Percentiles rank a stretch among this genome's conserved stretches.
Conservation (phyloP, 1,140 invertebrate genomes). For the Stegodyphus mimosarum region DNA sequence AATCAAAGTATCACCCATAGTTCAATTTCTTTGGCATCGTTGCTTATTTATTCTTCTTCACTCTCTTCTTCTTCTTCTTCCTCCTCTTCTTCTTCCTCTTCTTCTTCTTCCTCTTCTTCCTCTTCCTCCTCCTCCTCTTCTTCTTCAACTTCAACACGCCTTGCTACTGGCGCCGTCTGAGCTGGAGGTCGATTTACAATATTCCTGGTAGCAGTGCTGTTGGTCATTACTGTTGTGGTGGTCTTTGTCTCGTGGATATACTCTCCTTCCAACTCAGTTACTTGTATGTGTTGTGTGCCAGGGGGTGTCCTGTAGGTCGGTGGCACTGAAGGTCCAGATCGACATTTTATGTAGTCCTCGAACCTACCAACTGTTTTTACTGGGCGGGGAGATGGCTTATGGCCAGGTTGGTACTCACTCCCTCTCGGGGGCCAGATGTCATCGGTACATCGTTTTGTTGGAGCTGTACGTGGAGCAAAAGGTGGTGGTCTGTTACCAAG, state of each 20-base stretch:
- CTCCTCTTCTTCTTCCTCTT: constrained; percentile 50
- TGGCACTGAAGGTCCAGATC: constrained; percentile 16
- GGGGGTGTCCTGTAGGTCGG: constrained; percentile 44
- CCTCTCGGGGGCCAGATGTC: constrained; percentile 44
- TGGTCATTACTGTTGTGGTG: background rate
- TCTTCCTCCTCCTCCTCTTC: constrained; percentile 39
- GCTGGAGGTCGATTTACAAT: background rate
- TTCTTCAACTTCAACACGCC: background rate
- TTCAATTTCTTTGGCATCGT: background rate
- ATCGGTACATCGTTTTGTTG: constrained; percentile 23
- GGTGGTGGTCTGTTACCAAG: constrained; percentile 39
- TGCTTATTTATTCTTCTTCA: constrained; percentile 24
- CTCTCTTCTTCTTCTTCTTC: constrained; percentile 50
- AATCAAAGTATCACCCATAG: background rate
- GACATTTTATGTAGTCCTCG: constrained; percentile 51
- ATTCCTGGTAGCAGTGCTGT: background rate
- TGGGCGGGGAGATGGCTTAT: background rate
- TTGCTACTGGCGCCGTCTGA: background rate
- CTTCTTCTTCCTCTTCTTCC: constrained; percentile 47
- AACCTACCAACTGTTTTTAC: constrained; percentile 35
- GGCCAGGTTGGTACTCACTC: constrained; percentile 19
- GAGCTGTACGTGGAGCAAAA: constrained; percentile 43
- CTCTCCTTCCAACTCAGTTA: constrained; percentile 21
- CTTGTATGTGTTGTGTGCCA: constrained; percentile 48
- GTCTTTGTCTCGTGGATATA: constrained; percentile 44